phyloP scores from a whole-genome alignment of 64 coral and sea anemone species.

The Actinia tenebrosa region DNA sequence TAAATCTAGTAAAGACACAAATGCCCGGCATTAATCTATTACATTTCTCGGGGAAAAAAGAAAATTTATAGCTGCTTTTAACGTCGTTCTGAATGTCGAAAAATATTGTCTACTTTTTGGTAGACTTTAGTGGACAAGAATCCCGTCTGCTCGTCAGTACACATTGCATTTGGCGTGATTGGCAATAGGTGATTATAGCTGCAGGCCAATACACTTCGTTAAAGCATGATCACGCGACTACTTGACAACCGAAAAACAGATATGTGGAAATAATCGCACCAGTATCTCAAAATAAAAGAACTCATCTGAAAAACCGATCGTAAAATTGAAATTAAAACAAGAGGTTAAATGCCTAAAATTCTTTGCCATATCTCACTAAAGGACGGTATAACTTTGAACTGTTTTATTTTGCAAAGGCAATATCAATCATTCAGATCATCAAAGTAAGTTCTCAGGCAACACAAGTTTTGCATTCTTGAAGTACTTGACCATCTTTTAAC shows the following conservation, averaged over 20 bases:
- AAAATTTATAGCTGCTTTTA: background rate
- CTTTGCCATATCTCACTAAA: background rate
- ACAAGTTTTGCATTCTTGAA: background rate
- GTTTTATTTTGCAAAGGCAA: conserved; percentile 5
- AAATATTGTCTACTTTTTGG: background rate
- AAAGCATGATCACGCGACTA: background rate
- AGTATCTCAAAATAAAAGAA: conserved; percentile 7
- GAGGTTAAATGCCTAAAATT: background rate
- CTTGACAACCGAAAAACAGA: conserved; percentile 12
- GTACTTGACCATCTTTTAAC: background rate
- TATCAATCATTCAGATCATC: conserved; percentile 5
- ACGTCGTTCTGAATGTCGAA: background rate
- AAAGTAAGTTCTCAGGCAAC: background rate
- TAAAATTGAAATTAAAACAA: background rate
- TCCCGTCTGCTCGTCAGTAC: background rate
- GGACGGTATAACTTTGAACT: background rate
- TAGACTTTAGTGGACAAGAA: background rate
- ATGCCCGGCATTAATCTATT: background rate
- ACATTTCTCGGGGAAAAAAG: background rate
- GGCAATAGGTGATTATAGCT: conserved; percentile 1
- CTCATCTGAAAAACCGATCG: background rate
- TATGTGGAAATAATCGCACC: background rate
- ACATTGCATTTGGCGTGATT: background rate
- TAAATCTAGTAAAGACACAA: background rate
- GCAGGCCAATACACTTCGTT: background rate